Evolutionary conservation across 2,888 invertebrate genomes (phyloP).

Genomic region (Coremacera marginata): DNA sequence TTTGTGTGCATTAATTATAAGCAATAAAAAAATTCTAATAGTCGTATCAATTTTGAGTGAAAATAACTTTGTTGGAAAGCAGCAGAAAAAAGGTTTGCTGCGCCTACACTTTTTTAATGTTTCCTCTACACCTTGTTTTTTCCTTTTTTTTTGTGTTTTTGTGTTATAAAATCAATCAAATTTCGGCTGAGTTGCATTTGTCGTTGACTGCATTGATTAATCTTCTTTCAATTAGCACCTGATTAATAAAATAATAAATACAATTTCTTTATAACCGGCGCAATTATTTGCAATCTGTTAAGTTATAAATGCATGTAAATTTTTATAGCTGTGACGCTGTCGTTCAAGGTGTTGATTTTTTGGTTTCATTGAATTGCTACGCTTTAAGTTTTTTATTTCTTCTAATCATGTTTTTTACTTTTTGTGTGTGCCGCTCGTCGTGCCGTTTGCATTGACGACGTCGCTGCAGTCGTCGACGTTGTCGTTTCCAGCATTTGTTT

Average conservation of each 20-base stretch:
- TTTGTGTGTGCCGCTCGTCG: background rate
- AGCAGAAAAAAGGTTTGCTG: background rate
- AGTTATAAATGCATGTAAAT: conserved; percentile 7
- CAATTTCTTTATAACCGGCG: background rate
- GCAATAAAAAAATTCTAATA: background rate
- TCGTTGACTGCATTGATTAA: too few relatives aligned
- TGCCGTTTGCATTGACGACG: background rate
- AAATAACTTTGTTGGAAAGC: background rate
- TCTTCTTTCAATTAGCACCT: too few relatives aligned
- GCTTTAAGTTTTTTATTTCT: background rate
- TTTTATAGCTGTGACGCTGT: background rate
- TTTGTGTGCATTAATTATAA: background rate
- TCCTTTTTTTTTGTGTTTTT: too few relatives aligned
- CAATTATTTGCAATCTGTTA: background rate
- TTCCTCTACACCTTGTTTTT: too few relatives aligned
- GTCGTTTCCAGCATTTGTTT: conserved; percentile 24
- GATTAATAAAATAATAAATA: too few relatives aligned
- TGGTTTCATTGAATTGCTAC: background rate
- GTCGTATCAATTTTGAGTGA: background rate
- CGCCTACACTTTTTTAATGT: background rate
- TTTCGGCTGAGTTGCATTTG: too few relatives aligned
- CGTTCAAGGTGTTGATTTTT: background rate
- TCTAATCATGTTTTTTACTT: background rate
- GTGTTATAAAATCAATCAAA: too few relatives aligned
- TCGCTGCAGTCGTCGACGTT: background rate